Conservation (phyloP, 2,113 vertebrate species). For the Probosciger aterrimus region DNA sequence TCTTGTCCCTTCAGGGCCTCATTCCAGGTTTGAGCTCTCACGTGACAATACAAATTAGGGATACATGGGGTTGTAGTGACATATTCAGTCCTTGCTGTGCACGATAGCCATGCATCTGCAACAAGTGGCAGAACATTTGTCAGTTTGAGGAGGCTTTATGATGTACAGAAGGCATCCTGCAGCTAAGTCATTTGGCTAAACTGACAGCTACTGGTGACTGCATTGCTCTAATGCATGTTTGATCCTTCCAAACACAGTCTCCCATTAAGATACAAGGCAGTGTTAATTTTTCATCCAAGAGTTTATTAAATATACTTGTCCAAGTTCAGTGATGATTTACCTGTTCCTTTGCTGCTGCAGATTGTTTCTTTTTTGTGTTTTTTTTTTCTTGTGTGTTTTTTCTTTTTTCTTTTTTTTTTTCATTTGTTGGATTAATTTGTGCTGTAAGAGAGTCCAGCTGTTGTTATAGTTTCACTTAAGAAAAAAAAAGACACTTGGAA, state of each 20-base stretch:
- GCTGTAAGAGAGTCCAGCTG: neutral
- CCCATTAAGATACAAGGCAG: neutral
- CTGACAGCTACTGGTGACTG: neutral
- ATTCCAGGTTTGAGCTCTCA: slow-evolving; percentile 17
- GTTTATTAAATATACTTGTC: neutral
- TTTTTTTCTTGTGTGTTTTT: neutral
- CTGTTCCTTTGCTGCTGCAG: neutral
- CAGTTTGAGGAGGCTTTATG: slow-evolving; percentile 13
- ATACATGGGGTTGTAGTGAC: neutral
- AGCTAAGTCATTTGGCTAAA: slow-evolving; percentile 12
- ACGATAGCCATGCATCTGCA: neutral
- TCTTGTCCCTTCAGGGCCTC: slow-evolving; percentile 1
- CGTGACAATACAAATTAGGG: slow-evolving; percentile 17
- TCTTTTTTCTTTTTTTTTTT: neutral
- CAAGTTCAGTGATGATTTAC: neutral
- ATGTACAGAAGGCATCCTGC: slow-evolving; percentile 3
- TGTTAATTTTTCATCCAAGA: slow-evolving; percentile 17
- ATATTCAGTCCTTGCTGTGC: slow-evolving; percentile 17
- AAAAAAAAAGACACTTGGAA: neutral
- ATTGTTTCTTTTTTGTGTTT: neutral
- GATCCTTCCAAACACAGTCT: neutral
- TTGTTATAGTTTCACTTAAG: neutral
- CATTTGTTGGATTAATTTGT: neutral
- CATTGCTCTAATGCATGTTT: neutral
- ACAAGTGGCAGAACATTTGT: neutral